These are phyloP conservation scores for Zaprionus capensis DNA, from an alignment of 1,140 invertebrate genomes.

Conservation along the genomic window DNA sequence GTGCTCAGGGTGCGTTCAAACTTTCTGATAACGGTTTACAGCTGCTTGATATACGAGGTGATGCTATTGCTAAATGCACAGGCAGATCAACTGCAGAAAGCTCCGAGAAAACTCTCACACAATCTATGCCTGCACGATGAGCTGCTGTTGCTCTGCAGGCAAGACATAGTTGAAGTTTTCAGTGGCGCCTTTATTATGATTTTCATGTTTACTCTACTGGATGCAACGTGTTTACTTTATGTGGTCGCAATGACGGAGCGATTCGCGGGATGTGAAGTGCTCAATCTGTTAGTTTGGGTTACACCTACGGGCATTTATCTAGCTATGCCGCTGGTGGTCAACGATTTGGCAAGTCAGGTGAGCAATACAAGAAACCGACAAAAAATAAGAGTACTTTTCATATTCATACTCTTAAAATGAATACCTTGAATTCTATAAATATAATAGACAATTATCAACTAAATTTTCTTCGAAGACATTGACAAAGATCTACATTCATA, in stretches of 20 bases:
- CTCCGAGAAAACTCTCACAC: not conserved
- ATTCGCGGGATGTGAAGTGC: not conserved
- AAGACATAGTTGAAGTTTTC: conserved; percentile 14
- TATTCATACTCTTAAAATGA: too few relatives aligned
- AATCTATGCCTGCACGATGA: conserved; percentile 15
- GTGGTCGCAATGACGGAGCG: not conserved
- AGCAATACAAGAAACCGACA: not conserved
- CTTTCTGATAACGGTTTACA: conserved; percentile 19
- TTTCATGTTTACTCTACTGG: conserved; percentile 6
- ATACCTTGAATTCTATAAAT: too few relatives aligned
- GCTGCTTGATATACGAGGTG: conserved; percentile 6
- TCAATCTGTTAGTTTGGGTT: conserved; percentile 1
- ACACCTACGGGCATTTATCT: conserved; percentile 2
- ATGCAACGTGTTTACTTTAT: conserved; percentile 14
- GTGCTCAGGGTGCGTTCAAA: conserved; percentile 5
- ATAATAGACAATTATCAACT: too few relatives aligned
- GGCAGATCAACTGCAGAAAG: not conserved
- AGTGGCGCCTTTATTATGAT: conserved; percentile 14
- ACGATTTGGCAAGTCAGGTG: conserved; percentile 24
- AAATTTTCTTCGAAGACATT: too few relatives aligned
- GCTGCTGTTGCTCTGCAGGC: conserved; percentile 24
- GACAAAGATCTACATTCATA: too few relatives aligned
- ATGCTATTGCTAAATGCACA: conserved; percentile 7
- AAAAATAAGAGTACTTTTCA: too few relatives aligned
- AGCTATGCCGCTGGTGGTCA: conserved; percentile 15